phyloP scores from a whole-genome alignment of 2,888 invertebrate species.

The Zootermopsis nevadensis region DNA sequence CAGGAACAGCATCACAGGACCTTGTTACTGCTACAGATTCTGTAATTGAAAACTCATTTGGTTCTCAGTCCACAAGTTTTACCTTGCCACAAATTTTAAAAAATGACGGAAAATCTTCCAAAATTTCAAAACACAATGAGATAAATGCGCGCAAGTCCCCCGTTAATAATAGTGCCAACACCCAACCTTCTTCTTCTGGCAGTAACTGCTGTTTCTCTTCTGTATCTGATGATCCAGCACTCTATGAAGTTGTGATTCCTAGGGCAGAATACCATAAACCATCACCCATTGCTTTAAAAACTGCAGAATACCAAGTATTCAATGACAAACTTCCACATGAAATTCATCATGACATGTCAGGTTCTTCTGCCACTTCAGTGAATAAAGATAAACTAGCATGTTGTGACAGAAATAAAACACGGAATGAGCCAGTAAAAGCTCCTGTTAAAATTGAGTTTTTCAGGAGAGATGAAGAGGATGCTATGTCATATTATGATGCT shows the following conservation, averaged over 20 bases:
- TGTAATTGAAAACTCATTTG: constrained; percentile 10
- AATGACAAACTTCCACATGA: neutral
- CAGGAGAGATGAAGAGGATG: constrained; percentile 39
- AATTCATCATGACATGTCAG: neutral
- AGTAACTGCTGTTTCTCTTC: neutral
- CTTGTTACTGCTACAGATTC: neutral
- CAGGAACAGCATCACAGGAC: neutral
- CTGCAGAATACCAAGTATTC: neutral
- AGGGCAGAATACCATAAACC: constrained; percentile 42
- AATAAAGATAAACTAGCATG: neutral
- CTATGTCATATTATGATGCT: constrained; percentile 48
- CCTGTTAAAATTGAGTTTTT: neutral
- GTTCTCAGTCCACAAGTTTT: neutral
- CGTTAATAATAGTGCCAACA: neutral
- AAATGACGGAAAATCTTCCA: neutral
- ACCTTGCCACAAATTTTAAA: neutral
- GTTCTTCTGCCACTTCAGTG: neutral
- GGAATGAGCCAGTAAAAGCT: neutral
- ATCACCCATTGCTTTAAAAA: constrained; percentile 12
- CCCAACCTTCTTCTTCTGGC: neutral
- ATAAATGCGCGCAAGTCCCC: neutral
- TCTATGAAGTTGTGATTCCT: constrained; percentile 30
- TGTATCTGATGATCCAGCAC: constrained; percentile 1
- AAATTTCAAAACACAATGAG: neutral
- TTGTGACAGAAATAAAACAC: constrained; percentile 4